A percentile compares a stretch with the other conserved stretches of the same genome.
Conservation (phyloP, 2,113 vertebrate genomes). For the Leptobrachium leishanense region DNA sequence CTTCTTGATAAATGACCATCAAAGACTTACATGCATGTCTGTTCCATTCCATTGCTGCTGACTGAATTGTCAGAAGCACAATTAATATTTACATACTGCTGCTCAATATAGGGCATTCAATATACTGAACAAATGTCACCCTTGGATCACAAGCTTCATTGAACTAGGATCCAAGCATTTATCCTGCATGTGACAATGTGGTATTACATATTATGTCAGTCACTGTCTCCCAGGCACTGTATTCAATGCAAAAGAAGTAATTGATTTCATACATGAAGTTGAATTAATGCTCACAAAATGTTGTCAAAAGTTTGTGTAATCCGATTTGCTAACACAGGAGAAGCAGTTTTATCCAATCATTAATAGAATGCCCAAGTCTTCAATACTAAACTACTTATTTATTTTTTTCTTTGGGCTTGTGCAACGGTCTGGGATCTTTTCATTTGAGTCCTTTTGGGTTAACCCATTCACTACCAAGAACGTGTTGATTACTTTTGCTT, state of each 20-base stretch:
- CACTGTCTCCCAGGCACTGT: not conserved
- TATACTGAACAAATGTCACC: conserved; percentile 38
- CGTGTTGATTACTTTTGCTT: too few relatives aligned
- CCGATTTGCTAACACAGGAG: not conserved
- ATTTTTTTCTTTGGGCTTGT: too few relatives aligned
- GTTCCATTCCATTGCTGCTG: conserved; percentile 15
- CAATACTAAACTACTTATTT: too few relatives aligned
- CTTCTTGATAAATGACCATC: conserved; percentile 42
- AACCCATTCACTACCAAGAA: too few relatives aligned
- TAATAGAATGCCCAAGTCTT: not conserved
- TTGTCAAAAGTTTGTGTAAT: not conserved
- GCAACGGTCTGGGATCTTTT: too few relatives aligned
- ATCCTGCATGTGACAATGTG: conserved; percentile 17
- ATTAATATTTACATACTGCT: conserved; percentile 44
- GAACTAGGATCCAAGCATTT: conserved; percentile 10
- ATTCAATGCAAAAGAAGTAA: not conserved
- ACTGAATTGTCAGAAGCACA: conserved; percentile 29
- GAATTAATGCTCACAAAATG: not conserved
- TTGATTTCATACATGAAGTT: not conserved
- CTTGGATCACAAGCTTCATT: conserved; percentile 19
- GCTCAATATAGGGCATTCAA: conserved; percentile 16
- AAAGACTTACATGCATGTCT: conserved; percentile 39
- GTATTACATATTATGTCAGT: conserved; percentile 13
- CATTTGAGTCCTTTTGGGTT: too few relatives aligned
- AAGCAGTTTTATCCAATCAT: not conserved